Conservation (phyloP, 30 jellyfish, hydroid and myxozoan genomes). For the Aurelia coerulea region DNA sequence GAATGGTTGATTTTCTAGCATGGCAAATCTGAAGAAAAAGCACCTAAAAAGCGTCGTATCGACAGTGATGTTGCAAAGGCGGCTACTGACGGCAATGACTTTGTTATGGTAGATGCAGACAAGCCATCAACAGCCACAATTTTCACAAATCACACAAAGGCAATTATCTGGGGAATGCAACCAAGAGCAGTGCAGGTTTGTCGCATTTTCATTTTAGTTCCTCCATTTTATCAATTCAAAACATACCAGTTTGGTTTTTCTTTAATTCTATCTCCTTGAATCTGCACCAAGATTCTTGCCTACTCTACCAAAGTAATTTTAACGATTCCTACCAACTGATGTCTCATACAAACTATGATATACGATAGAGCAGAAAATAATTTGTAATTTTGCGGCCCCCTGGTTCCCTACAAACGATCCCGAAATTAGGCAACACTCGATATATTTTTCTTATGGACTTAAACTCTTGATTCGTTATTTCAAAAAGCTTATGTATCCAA, state of each 20-base stretch:
- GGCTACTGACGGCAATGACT: neutral
- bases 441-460: no score
- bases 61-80: constrained; percentile 22
- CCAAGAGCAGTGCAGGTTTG: constrained; percentile 97
- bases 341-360: no score
- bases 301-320: no score
- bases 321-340: no score
- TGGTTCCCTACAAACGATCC: no score
- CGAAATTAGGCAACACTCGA: no score
- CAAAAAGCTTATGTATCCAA: no score
- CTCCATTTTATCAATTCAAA: neutral
- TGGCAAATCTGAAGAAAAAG: constrained; percentile 18
- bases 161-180: constrained; percentile 99
- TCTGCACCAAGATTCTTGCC: neutral
- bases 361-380: no score
- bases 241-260: neutral
- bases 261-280: neutral
- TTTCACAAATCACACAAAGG: constrained; percentile 69
- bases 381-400: no score
- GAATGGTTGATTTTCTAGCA: neutral
- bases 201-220: neutral
- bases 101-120: constrained; percentile 36
- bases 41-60: constrained; percentile 59
- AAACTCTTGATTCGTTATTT: no score
- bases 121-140: constrained; percentile 13